Evolutionary conservation across 2,888 invertebrate species (phyloP).

Genomic region (Didymodactylos carnosus): DNA sequence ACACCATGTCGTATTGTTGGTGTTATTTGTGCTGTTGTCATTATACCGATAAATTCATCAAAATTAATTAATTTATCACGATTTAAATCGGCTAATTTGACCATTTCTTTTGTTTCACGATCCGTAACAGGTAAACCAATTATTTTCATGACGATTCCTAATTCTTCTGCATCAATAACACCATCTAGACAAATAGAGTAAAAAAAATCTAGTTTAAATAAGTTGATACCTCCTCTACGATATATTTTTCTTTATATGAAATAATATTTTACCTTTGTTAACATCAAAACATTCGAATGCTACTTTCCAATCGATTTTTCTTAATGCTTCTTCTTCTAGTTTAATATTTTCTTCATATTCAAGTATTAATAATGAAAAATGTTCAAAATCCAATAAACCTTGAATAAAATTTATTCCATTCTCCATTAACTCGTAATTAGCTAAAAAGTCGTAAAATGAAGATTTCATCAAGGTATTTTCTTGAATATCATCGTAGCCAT

Average conservation of each 20-base stretch:
- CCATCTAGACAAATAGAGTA: too few species aligned
- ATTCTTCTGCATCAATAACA: background rate
- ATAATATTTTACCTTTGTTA: background rate
- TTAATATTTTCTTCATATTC: background rate
- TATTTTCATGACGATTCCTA: background rate
- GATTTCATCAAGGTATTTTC: too few species aligned
- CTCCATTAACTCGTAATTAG: background rate
- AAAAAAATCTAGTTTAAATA: background rate
- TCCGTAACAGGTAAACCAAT: background rate
- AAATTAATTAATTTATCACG: background rate
- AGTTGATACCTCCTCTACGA: too few species aligned
- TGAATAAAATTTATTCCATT: too few species aligned
- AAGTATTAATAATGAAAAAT: background rate
- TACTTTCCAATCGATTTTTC: background rate
- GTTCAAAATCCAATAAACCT: background rate
- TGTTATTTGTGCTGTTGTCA: too few species aligned
- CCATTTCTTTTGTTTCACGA: background rate
- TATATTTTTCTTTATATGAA: too few species aligned
- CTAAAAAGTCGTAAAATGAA: background rate
- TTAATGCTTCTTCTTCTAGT: background rate
- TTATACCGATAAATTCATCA: too few species aligned
- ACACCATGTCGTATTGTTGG: too few species aligned
- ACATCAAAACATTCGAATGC: background rate
- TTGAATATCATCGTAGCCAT: background rate
- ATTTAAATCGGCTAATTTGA: background rate